A percentile compares a stretch with the other conserved stretches of the same genome.
phyloP scores from a whole-genome alignment of 2,797 vertebrate species.

The Macrochelys suwanniensis region DNA sequence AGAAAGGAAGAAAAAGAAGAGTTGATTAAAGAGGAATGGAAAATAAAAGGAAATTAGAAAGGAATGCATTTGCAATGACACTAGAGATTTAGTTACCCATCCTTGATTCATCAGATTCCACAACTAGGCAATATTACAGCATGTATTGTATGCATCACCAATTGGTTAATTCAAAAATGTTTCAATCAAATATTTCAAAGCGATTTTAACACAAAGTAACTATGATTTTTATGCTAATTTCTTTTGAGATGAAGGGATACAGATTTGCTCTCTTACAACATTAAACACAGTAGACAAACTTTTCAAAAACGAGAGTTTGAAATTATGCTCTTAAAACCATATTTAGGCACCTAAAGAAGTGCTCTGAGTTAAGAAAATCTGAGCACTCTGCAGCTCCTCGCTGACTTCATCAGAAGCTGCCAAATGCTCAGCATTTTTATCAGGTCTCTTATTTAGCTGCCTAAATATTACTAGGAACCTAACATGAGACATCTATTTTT shows the following conservation, averaged over 20 bases:
- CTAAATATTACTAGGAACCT: neutral
- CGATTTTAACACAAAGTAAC: neutral
- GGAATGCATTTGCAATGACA: neutral
- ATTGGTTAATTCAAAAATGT: neutral
- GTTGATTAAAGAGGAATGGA: neutral
- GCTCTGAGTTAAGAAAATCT: neutral
- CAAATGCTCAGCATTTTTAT: neutral
- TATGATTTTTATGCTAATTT: neutral
- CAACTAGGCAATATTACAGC: neutral
- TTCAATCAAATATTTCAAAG: neutral
- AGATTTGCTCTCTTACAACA: neutral
- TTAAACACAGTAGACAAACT: neutral
- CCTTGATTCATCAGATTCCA: neutral
- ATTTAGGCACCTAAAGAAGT: neutral
- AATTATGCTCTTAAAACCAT: neutral
- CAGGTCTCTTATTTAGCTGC: neutral
- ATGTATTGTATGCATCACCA: rapidly evolving
- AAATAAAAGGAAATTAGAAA: neutral
- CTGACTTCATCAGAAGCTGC: neutral
- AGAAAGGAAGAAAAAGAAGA: neutral
- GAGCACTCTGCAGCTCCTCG: neutral
- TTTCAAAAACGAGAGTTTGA: neutral
- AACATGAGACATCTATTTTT: neutral
- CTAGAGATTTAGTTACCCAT: constrained; percentile 20
- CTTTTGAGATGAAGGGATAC: neutral